Evolutionary conservation across 2,888 invertebrate species (phyloP), one percentile per base, ranked within the genome.

Genomic region (Ischnura elegans): DNA sequence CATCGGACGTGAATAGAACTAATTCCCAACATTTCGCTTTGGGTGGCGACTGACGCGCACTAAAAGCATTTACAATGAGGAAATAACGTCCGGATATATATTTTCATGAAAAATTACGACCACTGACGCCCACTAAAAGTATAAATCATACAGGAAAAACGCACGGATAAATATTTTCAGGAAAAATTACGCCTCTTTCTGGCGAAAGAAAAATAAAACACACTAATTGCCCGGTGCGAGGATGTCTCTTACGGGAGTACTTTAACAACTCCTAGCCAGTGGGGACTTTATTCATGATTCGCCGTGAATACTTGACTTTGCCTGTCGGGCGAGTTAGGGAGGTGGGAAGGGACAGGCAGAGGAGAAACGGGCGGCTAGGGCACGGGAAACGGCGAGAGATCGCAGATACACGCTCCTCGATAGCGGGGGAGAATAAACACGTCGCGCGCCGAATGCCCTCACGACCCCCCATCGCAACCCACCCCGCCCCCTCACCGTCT

Each of bases 341-440:
- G n/a, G 76, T 16, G 76, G 36, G 76, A 0, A 36, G 76, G 36
- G 36, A 29, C 29, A 21, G 66, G 29, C 8, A 8, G 61, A 6
- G 51, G 76, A 10, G 76, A 29, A 36, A n/a, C n/a, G 36, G 29
- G 76, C 10, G 76, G n/a, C n/a, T n/a, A n/a, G 13, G 76, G 76
- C n/a, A 61, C n/a, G 61, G 61, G 76, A 76, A 76, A 76, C 76
- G 29, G 76, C 76, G 36, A 76, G 76, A 76, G 76, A 76, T 76
- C 76, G 76, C 36, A 76, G 76, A 76, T 36, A 76, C 36, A 36
- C 76, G 76, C 16, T 36, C 76, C 36, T 76, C 76, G 29, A 76
- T 76, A 76, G 76, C 76, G 36, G 76, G 76, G 36, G 76, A 76
- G 76, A 76, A 76, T 76, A 76, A 76, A 76, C 76, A 76, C 76